Base-by-base conservation (phyloP, 1,140 invertebrate species). In the Pristionchus pacificus region DNA sequence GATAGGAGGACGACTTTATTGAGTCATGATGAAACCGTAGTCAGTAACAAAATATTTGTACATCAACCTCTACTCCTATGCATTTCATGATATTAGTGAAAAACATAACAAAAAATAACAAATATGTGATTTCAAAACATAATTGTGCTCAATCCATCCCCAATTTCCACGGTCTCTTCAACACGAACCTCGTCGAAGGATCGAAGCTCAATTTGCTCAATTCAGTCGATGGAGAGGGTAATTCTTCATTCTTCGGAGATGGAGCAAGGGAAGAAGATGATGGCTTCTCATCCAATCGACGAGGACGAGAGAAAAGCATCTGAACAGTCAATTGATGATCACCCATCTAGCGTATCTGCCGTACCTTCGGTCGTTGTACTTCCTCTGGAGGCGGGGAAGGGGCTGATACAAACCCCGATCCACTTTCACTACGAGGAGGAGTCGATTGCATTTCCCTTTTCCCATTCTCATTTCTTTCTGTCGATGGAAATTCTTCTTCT, bases 211-310 rank as follows among this genome's bases (percentile, higher is more conserved):
- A 60, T 70, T 75, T 77, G 14, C 76, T 75, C 15, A 82, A 73
- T 65, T 82, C 81, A 38, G 76, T 84, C 30, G 76, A 78, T 27
- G 80, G 80, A 31, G 81, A 83, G 6, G 82, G 80, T 31, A 82
- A 65, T 19, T 80, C 72, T 30, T 75, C 31, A 15, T 29, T 25
- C 73, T 49, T 49, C 6, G 6, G 6, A 19, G 19, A 19, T 49
- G 38, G 19, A 49, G 19, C 38, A 19, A 19, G 38, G 6, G 6
- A 61, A 24, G 25, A 2, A 24, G 14, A 24, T 19, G 13, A 2
- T 24, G 24, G 3, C 24, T 6, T 32, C 3, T 55, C 30, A 6
- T 2, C 19, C 71, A 71, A n/a, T 28, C 28, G 29, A 27, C 32
- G 14, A 38, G 29, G 38, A 24, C 24, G 30, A 32, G 24, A 19